phyloP scores from a whole-genome alignment of 2,113 vertebrate genomes.

The Trogon surrucura region DNA sequence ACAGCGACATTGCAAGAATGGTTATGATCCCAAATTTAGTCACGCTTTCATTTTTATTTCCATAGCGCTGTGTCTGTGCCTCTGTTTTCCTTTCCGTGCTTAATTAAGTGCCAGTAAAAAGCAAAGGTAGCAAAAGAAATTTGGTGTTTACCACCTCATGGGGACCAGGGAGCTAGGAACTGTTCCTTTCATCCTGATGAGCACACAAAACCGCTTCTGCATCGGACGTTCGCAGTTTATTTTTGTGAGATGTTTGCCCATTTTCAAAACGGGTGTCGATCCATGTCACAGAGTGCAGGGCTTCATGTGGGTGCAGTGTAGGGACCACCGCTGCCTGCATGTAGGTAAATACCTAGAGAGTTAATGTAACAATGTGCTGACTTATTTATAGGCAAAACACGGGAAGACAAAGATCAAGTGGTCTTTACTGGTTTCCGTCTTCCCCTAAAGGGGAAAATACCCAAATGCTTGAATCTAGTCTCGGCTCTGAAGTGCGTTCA shows the following conservation, averaged over 20 bases:
- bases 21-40: not conserved
- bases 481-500: not conserved
- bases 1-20: not conserved
- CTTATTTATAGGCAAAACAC: not conserved
- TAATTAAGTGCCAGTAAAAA: not conserved
- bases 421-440: not conserved
- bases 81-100: not conserved
- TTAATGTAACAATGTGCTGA: not conserved
- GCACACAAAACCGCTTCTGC: accelerated
- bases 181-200: accelerated
- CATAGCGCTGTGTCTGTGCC: not conserved
- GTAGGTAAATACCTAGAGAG: not conserved
- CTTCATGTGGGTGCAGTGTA: accelerated
- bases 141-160: not conserved
- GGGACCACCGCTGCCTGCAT: not conserved
- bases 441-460: not conserved
- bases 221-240: not conserved
- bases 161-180: not conserved
- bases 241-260: not conserved
- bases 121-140: not conserved
- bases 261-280: not conserved
- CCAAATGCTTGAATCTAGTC: not conserved
- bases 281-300: not conserved
- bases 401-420: not conserved
- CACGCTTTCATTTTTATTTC: not conserved